Evolutionary conservation across 1,140 invertebrate species (phyloP).

Genomic region (Pantala flavescens): DNA sequence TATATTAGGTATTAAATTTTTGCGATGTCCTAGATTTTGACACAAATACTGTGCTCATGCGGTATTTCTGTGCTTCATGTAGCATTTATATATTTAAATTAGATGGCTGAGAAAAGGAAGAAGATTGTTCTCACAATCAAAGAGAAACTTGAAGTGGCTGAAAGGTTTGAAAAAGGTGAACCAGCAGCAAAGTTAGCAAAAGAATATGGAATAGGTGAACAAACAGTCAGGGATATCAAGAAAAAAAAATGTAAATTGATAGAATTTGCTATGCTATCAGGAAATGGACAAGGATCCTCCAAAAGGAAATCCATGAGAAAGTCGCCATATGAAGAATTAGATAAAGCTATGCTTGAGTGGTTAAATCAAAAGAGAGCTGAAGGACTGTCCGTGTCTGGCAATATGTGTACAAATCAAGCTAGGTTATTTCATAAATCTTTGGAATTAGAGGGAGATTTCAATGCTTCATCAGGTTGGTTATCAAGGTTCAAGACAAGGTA

Average conservation of each 20-base stretch:
- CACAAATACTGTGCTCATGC: neutral
- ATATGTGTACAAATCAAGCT: constrained; percentile 8
- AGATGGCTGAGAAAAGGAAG: neutral
- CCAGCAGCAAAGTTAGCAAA: neutral
- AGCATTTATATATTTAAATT: neutral
- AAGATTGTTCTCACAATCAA: constrained; percentile 11
- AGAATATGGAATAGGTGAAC: constrained; percentile 7
- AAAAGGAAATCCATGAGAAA: too few relatives aligned
- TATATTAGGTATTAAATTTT: too few relatives aligned
- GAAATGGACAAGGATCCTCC: too few relatives aligned
- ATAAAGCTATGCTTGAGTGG: constrained; percentile 10
- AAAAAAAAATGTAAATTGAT: constrained; percentile 3
- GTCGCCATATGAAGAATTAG: too few relatives aligned
- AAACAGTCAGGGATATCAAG: neutral
- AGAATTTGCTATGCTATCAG: neutral
- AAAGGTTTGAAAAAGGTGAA: neutral
- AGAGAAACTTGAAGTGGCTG: neutral
- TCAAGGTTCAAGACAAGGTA: neutral
- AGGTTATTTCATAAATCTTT: constrained; percentile 2
- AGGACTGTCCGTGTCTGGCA: neutral
- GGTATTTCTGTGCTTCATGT: neutral
- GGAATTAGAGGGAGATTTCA: constrained; percentile 10
- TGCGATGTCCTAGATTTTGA: neutral
- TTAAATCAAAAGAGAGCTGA: constrained; percentile 11
- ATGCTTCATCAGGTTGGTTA: constrained; percentile 11